phyloP scores from a whole-genome alignment of 1,140 invertebrate genomes.

The Drosophila pallidifrons region DNA sequence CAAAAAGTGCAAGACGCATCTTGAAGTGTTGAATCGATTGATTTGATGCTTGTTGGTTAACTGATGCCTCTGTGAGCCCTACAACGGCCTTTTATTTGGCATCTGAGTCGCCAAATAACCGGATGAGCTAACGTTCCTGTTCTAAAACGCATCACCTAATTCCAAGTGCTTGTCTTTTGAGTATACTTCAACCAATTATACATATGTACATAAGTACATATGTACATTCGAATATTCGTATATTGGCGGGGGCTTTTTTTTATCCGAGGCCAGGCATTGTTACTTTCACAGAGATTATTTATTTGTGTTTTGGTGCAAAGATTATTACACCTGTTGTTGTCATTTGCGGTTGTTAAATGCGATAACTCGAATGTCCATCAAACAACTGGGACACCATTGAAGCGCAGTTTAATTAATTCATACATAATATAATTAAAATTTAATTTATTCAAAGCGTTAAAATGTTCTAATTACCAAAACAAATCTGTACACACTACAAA shows the following conservation, averaged over 20 bases:
- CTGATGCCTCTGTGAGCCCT: constrained; percentile 22
- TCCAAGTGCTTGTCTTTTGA: constrained; percentile 18
- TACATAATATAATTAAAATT: constrained; percentile 1
- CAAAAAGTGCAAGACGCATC: constrained; percentile 51
- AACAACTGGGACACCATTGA: constrained; percentile 3
- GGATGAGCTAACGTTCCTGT: constrained; percentile 18
- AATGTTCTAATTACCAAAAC: neutral
- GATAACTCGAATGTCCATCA: constrained; percentile 15
- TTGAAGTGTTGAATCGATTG: constrained; percentile 6
- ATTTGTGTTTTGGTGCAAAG: neutral
- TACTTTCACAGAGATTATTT: constrained; percentile 14
- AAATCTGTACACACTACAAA: neutral
- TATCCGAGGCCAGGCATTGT: neutral
- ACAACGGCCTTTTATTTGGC: constrained; percentile 23
- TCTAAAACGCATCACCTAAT: constrained; percentile 19
- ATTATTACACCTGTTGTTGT: constrained; percentile 20
- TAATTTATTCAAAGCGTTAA: neutral
- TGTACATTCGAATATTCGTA: neutral
- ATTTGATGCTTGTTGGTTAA: neutral
- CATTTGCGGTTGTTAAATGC: constrained; percentile 11
- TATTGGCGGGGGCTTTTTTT: constrained; percentile 20
- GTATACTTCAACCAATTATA: constrained; percentile 15
- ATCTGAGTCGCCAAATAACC: constrained; percentile 12
- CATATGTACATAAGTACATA: neutral
- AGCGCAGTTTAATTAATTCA: constrained; percentile 9